A percentile compares a stretch with the other conserved stretches of the same genome.
phyloP scores from a whole-genome alignment of 2,797 vertebrate genomes.

The Lagodon rhomboides region DNA sequence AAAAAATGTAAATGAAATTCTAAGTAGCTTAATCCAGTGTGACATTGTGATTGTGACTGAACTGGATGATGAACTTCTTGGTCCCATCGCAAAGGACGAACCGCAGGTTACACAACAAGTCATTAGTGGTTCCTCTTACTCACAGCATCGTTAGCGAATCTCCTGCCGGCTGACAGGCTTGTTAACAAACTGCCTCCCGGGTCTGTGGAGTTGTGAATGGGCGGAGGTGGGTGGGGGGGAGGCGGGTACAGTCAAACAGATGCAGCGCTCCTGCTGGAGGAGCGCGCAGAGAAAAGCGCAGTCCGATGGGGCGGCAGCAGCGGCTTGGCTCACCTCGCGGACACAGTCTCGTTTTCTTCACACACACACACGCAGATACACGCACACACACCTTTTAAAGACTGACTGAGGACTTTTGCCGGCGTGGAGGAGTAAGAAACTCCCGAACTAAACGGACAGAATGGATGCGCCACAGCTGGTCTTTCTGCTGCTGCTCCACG shows the following conservation, averaged over 20 bases:
- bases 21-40: too few species aligned
- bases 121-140: conserved; percentile 5
- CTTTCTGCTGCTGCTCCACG: conserved; percentile 58
- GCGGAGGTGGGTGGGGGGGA: conserved; percentile 17
- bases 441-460: conserved; percentile 22
- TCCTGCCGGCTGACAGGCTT: conserved; percentile 22
- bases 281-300: conserved; percentile 55
- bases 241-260: conserved; percentile 2
- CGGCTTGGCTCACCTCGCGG: not conserved
- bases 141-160: not conserved
- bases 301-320: conserved; percentile 59
- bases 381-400: not conserved
- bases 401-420: conserved; percentile 14
- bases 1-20: too few species aligned
- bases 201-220: conserved; percentile 42
- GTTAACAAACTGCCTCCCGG: conserved; percentile 23
- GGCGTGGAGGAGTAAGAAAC: conserved; percentile 9
- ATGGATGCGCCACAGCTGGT: conserved; percentile 67
- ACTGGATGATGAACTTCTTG: too few species aligned
- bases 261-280: conserved; percentile 34
- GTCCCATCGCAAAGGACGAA: not conserved
- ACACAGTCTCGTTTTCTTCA: not conserved
- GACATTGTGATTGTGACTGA: too few species aligned
- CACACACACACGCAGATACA: conserved; percentile 5
- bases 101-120: not conserved